Percentiles rank a stretch among this genome's conserved stretches.
These are phyloP conservation scores for Hesperia comma DNA, from an alignment of 2,888 invertebrate genomes.

Conservation along the genomic window DNA sequence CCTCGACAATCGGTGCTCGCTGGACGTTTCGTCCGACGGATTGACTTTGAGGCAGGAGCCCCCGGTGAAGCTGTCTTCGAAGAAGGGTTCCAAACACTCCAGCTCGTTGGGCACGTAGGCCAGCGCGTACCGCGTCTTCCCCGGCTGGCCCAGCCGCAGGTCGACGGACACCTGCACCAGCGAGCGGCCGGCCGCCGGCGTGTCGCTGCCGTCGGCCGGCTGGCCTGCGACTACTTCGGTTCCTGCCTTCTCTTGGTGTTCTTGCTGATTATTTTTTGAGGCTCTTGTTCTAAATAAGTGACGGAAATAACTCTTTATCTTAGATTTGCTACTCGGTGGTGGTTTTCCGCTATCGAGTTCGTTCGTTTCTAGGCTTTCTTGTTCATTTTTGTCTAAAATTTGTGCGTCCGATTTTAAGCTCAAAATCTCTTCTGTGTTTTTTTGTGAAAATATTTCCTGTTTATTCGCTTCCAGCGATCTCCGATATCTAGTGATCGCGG, in stretches of 20 bases:
- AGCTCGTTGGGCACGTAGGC: constrained; percentile 55
- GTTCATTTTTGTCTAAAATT: constrained; percentile 14
- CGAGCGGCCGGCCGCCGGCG: constrained; percentile 41
- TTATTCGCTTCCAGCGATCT: constrained; percentile 44
- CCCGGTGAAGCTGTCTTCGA: constrained; percentile 77
- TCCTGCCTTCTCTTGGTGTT: constrained; percentile 5
- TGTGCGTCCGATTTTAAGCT: constrained; percentile 23
- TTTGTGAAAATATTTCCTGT: constrained; percentile 39
- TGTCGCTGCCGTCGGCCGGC: not conserved
- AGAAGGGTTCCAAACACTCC: constrained; percentile 64
- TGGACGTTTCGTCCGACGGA: constrained; percentile 56
- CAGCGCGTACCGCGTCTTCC: constrained; percentile 50
- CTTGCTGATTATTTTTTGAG: constrained; percentile 31
- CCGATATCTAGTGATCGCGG: constrained; percentile 53
- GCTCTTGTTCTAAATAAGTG: constrained; percentile 44
- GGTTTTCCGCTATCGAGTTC: constrained; percentile 34
- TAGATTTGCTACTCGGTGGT: constrained; percentile 41
- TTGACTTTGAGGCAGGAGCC: constrained; percentile 79
- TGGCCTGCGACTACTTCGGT: not conserved
- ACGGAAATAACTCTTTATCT: constrained; percentile 47
- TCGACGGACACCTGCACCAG: constrained; percentile 53
- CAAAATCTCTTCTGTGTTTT: constrained; percentile 32
- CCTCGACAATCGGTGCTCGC: constrained; percentile 53
- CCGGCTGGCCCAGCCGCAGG: constrained; percentile 49
- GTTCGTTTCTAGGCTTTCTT: constrained; percentile 29